Percentiles rank a stretch among this genome's conserved stretches.
phyloP scores from a whole-genome alignment of 2,888 invertebrate genomes.

The Imbricaverruca yamaguchii region DNA sequence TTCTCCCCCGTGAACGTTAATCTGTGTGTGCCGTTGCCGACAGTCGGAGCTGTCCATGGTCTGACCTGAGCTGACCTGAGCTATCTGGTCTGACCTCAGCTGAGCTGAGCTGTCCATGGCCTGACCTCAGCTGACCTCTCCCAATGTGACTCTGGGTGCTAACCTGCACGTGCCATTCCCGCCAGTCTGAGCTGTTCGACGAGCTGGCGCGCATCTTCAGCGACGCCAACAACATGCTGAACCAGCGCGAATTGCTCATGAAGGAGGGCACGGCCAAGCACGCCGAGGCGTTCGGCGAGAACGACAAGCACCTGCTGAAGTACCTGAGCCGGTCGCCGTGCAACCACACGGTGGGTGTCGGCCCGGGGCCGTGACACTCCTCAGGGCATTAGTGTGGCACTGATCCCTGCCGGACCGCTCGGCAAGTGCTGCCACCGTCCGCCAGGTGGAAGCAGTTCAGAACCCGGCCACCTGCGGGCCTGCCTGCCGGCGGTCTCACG shows the following conservation, averaged over 20 bases:
- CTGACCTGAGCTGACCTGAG: not conserved
- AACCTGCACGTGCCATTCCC: no score
- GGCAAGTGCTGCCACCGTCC: no score
- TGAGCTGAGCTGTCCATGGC: not conserved
- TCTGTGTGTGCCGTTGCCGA: no score
- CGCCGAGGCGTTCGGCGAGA: conserved; percentile 81
- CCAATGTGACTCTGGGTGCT: no score
- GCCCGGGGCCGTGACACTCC: no score
- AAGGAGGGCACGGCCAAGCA: conserved; percentile 97
- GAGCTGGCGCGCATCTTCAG: conserved; percentile 95
- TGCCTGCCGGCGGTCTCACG: no score
- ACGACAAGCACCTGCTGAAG: conserved; percentile 79
- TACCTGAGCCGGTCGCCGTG: conserved; percentile 65
- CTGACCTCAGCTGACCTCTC: not conserved
- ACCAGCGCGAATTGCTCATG: conserved; percentile 85
- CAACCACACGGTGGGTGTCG: conserved; percentile 45
- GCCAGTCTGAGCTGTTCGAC: conserved; percentile 72
- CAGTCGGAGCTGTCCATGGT: no score
- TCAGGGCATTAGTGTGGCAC: no score
- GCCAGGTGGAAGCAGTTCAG: no score
- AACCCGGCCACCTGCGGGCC: no score
- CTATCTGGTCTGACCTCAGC: not conserved
- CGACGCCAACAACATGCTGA: conserved; percentile 94
- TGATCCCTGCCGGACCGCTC: no score
- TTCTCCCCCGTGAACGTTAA: no score